These are phyloP conservation scores for Microtus richardsoni DNA, from an alignment of 2,113 vertebrate species.

Conservation along the genomic window DNA sequence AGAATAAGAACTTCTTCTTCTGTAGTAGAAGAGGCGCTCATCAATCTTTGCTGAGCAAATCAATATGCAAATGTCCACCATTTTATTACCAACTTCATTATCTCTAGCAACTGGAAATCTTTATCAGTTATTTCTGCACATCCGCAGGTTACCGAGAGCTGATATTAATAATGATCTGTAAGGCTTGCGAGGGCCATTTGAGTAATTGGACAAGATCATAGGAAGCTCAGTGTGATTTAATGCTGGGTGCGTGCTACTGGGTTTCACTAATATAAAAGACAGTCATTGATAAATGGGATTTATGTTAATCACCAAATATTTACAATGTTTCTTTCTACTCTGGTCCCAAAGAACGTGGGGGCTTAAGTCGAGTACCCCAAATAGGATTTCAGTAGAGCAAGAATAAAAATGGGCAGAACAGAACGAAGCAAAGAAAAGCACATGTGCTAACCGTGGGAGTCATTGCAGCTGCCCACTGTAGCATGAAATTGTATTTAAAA, in stretches of 20 bases:
- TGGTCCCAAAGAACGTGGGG: background rate
- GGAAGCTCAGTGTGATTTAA: constrained; percentile 45
- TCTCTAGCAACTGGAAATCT: background rate
- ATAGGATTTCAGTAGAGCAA: constrained; percentile 42
- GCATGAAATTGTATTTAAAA: constrained; percentile 22
- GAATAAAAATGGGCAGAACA: constrained; percentile 51
- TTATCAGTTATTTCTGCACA: background rate
- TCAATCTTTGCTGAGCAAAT: background rate
- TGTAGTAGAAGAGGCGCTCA: background rate
- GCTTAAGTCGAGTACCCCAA: constrained; percentile 21
- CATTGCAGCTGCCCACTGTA: background rate
- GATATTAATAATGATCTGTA: background rate
- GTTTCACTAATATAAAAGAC: constrained; percentile 26
- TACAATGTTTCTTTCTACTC: background rate
- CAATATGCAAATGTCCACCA: background rate
- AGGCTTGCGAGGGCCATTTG: background rate
- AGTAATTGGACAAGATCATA: background rate
- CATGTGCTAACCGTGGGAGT: background rate
- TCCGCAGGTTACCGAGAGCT: background rate
- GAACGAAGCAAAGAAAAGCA: constrained; percentile 12
- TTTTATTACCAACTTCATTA: background rate
- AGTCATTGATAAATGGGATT: constrained; percentile 10
- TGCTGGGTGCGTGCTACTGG: background rate
- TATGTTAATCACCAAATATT: constrained; percentile 35
- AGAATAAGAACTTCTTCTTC: background rate